Evolutionary conservation across 2,113 vertebrate genomes (phyloP).

Genomic region (Platanista minor): DNA sequence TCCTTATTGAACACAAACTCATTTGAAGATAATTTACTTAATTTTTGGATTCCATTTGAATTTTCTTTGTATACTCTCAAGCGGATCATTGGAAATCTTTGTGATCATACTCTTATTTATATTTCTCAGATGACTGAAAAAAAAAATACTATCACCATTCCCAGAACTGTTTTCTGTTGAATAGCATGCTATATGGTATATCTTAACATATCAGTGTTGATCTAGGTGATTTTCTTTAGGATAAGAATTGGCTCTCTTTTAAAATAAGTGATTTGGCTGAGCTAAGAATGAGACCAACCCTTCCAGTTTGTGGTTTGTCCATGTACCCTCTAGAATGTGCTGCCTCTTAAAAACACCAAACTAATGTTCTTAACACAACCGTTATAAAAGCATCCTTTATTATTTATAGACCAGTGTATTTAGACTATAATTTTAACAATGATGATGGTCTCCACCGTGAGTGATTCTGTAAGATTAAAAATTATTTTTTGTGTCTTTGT

Average conservation of each 20-base stretch:
- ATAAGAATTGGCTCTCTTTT: not conserved
- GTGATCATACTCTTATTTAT: not conserved
- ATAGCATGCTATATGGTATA: not conserved
- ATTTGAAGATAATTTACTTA: slow-evolving; percentile 29
- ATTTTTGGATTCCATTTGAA: not conserved
- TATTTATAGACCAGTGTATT: not conserved
- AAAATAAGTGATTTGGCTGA: not conserved
- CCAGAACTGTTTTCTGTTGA: not conserved
- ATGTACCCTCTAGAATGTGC: not conserved
- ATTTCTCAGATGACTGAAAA: not conserved
- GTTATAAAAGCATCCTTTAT: not conserved
- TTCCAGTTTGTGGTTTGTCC: not conserved
- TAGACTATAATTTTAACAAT: not conserved
- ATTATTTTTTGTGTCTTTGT: not conserved
- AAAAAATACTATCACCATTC: not conserved
- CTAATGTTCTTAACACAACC: not conserved
- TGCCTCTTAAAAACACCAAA: not conserved
- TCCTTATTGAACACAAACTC: not conserved
- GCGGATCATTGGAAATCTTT: not conserved
- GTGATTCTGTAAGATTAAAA: not conserved
- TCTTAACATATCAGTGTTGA: not conserved
- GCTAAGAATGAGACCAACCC: not conserved
- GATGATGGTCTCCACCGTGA: not conserved
- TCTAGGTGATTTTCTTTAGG: not conserved
- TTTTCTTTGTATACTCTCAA: slow-evolving; percentile 14